Conservation (phyloP, 2,113 vertebrate species). For the Trachemys scripta region DNA sequence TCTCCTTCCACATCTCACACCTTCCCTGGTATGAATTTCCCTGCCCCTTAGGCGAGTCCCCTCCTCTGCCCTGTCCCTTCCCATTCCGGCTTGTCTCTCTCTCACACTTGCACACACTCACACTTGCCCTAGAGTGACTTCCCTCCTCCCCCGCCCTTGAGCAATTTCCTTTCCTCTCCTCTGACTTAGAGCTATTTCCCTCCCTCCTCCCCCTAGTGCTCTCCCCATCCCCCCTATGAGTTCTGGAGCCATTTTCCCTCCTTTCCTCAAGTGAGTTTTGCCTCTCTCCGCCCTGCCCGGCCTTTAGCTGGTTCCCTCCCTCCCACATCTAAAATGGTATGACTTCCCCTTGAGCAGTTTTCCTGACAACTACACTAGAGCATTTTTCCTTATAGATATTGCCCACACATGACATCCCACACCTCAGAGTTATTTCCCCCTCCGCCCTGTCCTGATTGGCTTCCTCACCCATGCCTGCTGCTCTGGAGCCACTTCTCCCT, state of each 20-base stretch:
- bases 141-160: accelerated
- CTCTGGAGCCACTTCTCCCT: neutral
- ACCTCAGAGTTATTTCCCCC: neutral
- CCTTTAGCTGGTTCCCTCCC: neutral
- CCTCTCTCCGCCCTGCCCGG: neutral
- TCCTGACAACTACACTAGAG: neutral
- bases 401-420: neutral
- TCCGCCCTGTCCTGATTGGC: neutral
- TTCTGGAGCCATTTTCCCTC: neutral
- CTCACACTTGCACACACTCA: neutral
- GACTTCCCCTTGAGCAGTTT: neutral
- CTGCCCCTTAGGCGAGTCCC: neutral
- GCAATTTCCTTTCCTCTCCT: constrained; percentile 2
- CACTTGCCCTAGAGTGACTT: neutral
- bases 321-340: neutral
- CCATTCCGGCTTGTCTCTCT: neutral
- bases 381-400: neutral
- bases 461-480: neutral
- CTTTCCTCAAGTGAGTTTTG: neutral
- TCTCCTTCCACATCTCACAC: neutral
- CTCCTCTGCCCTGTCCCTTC: neutral
- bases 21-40: neutral
- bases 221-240: neutral
- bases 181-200: neutral
- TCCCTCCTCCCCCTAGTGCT: neutral